A percentile compares a stretch with the other conserved stretches of the same genome.
Evolutionary conservation across 1,140 invertebrate species (phyloP).

Genomic region (Leptopilina boulardi): DNA sequence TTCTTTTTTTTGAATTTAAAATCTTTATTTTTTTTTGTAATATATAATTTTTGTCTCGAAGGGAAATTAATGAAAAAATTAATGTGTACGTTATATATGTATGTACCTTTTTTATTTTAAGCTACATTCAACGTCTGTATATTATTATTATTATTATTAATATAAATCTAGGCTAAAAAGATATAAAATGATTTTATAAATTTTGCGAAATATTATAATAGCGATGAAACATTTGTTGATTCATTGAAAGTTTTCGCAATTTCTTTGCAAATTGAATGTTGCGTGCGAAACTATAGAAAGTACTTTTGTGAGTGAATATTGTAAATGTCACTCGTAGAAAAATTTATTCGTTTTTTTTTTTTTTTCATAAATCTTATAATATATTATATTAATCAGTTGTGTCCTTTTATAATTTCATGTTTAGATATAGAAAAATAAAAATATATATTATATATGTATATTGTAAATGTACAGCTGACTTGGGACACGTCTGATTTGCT

Average conservation of each 20-base stretch:
- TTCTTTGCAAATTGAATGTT: neutral
- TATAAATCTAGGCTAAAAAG: neutral
- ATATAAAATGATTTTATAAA: neutral
- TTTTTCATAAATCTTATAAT: neutral
- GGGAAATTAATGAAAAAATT: too few species aligned
- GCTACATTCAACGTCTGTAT: neutral
- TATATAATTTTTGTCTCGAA: too few species aligned
- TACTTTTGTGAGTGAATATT: neutral
- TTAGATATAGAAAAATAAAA: constrained; percentile 3
- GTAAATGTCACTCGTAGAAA: neutral
- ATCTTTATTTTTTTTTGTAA: too few species aligned
- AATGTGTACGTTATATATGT: too few species aligned
- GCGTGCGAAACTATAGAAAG: neutral
- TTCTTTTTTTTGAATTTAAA: too few species aligned
- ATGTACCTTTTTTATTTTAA: neutral
- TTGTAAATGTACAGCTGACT: constrained; percentile 30
- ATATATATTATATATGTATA: constrained; percentile 4
- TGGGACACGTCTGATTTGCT: constrained; percentile 3
- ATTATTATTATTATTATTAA: too few species aligned
- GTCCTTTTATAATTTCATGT: constrained; percentile 15
- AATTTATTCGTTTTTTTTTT: too few species aligned
- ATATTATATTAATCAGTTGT: neutral
- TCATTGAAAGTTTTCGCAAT: neutral
- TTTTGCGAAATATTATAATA: neutral
- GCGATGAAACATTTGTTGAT: neutral